These are phyloP conservation scores for Drosophila nannoptera DNA, from an alignment of 1,140 invertebrate species.

Conservation along the genomic window DNA sequence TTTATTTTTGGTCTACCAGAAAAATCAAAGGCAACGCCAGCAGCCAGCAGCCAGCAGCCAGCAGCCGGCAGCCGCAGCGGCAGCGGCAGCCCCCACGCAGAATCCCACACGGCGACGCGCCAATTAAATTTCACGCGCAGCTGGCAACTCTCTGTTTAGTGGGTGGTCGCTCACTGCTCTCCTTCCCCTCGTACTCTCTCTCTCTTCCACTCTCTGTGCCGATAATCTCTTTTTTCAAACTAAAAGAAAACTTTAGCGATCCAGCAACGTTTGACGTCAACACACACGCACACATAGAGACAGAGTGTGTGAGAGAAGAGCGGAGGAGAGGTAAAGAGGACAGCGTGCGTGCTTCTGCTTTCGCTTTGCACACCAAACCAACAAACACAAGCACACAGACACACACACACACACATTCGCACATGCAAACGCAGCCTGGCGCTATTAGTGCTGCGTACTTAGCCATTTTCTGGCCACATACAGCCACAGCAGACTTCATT, in stretches of 20 bases:
- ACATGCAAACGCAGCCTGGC: not conserved
- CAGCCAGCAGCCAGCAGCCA: slow-evolving; percentile 2
- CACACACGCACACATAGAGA: not conserved
- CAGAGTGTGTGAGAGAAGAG: not conserved
- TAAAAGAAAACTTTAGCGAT: slow-evolving; percentile 39
- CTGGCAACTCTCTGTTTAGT: slow-evolving; percentile 45
- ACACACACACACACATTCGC: not conserved
- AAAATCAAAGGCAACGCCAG: slow-evolving; percentile 28
- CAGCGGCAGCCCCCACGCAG: slow-evolving; percentile 29
- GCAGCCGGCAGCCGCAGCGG: slow-evolving; percentile 7
- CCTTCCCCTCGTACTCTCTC: not conserved
- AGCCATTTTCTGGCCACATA: not conserved
- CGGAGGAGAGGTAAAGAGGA: not conserved
- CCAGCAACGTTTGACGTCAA: slow-evolving; percentile 39
- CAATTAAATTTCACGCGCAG: slow-evolving; percentile 43
- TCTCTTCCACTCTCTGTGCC: not conserved
- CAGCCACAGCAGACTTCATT: not conserved
- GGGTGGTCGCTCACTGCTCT: slow-evolving; percentile 26
- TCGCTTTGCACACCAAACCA: slow-evolving; percentile 18
- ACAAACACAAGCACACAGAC: not conserved
- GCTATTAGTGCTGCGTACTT: not conserved
- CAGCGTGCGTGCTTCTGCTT: slow-evolving; percentile 37
- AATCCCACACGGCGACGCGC: slow-evolving; percentile 26
- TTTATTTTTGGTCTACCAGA: slow-evolving; percentile 66
- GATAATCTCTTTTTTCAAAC: slow-evolving; percentile 1